Conservation (phyloP, 2,888 invertebrate species). For the Trissolcus brochymenae region DNA sequence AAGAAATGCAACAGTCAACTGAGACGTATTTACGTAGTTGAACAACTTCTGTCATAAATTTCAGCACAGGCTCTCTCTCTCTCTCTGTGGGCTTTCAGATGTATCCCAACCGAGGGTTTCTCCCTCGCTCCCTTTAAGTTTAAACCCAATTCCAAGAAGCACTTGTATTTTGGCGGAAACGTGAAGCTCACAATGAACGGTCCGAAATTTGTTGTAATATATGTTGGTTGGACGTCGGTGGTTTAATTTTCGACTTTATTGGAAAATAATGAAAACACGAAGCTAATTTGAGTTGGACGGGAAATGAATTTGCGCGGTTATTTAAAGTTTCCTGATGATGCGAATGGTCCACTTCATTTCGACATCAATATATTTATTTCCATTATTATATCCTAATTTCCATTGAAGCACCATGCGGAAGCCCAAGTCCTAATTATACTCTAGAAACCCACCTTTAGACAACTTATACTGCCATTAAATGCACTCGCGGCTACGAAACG, state of each 20-base stretch:
- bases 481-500: constrained; percentile 34
- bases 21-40: constrained; percentile 47
- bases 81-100: constrained; percentile 44
- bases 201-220: not conserved
- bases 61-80: constrained; percentile 28
- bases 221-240: no score
- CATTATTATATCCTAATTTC: no score
- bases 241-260: constrained; percentile 2
- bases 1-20: constrained; percentile 43
- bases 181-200: not conserved
- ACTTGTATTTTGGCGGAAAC: constrained; percentile 10
- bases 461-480: constrained; percentile 48
- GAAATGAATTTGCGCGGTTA: constrained; percentile 5
- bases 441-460: constrained; percentile 24
- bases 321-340: constrained; percentile 2
- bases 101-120: constrained; percentile 16
- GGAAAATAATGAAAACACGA: constrained; percentile 8
- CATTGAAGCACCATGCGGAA: constrained; percentile 24
- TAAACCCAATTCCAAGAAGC: constrained; percentile 11
- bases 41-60: constrained; percentile 53
- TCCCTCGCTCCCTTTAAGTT: constrained; percentile 17
- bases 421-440: constrained; percentile 27
- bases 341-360: constrained; percentile 15
- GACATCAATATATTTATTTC: constrained; percentile 30
- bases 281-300: not conserved